These are phyloP conservation scores for Bombus superbus DNA, from an alignment of 1,140 invertebrate genomes.

Conservation along the genomic window DNA sequence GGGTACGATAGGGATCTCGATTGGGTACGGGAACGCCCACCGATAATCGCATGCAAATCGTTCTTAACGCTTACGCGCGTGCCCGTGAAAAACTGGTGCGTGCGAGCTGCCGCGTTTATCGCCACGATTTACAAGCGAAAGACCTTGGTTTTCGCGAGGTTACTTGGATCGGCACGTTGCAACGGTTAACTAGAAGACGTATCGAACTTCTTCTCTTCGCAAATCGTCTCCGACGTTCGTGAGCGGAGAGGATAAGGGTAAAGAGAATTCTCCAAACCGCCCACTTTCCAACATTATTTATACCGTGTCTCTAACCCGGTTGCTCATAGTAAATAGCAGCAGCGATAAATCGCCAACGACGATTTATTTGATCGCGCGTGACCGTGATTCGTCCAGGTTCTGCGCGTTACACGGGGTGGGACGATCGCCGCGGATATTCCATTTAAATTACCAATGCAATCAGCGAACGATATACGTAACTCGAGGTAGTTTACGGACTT, in stretches of 20 bases:
- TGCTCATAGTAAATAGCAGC: too few relatives aligned
- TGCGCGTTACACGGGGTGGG: neutral
- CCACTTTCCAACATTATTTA: neutral
- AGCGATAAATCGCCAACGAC: neutral
- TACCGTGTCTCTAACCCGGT: too few relatives aligned
- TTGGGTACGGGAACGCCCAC: conserved; percentile 69
- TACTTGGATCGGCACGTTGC: neutral
- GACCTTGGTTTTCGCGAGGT: neutral
- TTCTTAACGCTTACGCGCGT: conserved; percentile 48
- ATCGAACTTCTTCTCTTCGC: neutral
- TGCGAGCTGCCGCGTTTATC: neutral
- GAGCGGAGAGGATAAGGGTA: neutral
- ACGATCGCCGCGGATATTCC: neutral
- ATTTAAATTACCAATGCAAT: conserved; percentile 5
- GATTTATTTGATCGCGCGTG: too few relatives aligned
- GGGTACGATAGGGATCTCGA: conserved; percentile 70
- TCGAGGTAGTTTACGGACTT: neutral
- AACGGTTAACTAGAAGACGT: neutral
- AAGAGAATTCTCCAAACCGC: neutral
- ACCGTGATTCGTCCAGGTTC: neutral
- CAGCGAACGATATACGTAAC: neutral
- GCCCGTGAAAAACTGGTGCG: conserved; percentile 60
- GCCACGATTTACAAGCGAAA: neutral
- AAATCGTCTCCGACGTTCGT: neutral
- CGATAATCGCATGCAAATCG: conserved; percentile 73